Evolutionary conservation across 2,113 vertebrate genomes (phyloP).

Genomic region (Fregetta grallaria): DNA sequence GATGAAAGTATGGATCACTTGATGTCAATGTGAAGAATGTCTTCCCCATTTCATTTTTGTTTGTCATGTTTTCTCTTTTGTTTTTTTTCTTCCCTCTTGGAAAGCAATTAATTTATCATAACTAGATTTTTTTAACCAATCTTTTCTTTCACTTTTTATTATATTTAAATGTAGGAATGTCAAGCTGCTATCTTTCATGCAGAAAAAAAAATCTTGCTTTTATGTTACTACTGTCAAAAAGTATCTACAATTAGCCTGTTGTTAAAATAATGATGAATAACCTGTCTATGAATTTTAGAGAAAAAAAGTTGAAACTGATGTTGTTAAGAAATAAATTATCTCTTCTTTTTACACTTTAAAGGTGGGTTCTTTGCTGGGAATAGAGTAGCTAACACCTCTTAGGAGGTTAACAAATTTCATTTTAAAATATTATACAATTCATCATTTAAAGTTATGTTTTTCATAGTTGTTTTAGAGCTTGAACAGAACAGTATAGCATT

Average conservation of each 20-base stretch:
- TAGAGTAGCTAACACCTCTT: background rate
- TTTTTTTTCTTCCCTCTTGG: background rate
- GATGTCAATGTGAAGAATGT: background rate
- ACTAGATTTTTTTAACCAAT: background rate
- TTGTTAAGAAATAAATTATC: background rate
- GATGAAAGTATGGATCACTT: background rate
- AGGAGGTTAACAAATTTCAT: background rate
- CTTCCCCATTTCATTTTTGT: background rate
- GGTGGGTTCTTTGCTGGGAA: background rate
- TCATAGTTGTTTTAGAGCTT: background rate
- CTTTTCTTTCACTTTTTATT: background rate
- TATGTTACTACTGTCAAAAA: background rate
- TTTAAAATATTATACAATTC: background rate
- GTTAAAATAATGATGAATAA: background rate
- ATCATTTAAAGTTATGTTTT: background rate
- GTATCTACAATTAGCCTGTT: background rate
- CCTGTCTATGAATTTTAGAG: background rate
- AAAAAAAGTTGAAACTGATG: background rate
- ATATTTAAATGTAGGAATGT: background rate
- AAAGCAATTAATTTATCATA: background rate
- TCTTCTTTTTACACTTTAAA: background rate
- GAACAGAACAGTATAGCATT: background rate
- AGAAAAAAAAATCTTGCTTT: background rate
- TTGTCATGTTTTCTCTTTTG: background rate
- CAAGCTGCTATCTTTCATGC: background rate